Percentiles rank a stretch among this genome's conserved stretches.
phyloP scores from a whole-genome alignment of 2,113 vertebrate genomes.

The Oreochromis niloticus region DNA sequence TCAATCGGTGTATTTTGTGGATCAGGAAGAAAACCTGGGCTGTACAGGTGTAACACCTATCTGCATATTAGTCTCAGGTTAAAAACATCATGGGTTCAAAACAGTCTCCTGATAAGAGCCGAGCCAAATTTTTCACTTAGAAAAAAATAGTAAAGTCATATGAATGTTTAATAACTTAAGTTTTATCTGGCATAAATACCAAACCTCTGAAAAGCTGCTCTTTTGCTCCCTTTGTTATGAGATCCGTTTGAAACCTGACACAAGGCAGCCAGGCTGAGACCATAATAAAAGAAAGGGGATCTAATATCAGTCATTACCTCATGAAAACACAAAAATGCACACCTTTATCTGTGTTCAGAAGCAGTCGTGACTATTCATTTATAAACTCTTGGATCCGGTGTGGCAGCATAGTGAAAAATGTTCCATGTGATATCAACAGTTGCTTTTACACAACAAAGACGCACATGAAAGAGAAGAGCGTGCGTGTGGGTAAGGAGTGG shows the following conservation, averaged over 20 bases:
- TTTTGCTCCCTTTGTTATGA: not conserved
- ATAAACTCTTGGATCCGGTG: not conserved
- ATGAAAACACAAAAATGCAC: not conserved
- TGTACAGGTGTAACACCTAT: constrained; percentile 13
- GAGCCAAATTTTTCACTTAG: not conserved
- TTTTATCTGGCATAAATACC: not conserved
- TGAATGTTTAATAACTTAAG: not conserved
- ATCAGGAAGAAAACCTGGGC: not conserved
- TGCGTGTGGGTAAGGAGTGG: not conserved
- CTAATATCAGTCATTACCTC: not conserved
- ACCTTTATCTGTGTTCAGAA: not conserved
- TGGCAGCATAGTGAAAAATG: not conserved
- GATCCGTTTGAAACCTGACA: constrained; percentile 24
- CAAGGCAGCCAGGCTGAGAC: not conserved
- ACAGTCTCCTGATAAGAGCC: not conserved
- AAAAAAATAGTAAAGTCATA: not conserved
- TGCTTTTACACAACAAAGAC: constrained; percentile 4
- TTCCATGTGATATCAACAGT: not conserved
- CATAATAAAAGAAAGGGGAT: not conserved
- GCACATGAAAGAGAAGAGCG: not conserved
- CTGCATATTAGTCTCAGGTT: not conserved
- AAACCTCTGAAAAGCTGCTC: not conserved
- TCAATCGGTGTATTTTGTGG: not conserved
- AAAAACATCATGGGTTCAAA: constrained; percentile 12
- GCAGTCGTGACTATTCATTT: not conserved